Base-by-base conservation (phyloP, 2,113 vertebrate species). In the Otis tarda region DNA sequence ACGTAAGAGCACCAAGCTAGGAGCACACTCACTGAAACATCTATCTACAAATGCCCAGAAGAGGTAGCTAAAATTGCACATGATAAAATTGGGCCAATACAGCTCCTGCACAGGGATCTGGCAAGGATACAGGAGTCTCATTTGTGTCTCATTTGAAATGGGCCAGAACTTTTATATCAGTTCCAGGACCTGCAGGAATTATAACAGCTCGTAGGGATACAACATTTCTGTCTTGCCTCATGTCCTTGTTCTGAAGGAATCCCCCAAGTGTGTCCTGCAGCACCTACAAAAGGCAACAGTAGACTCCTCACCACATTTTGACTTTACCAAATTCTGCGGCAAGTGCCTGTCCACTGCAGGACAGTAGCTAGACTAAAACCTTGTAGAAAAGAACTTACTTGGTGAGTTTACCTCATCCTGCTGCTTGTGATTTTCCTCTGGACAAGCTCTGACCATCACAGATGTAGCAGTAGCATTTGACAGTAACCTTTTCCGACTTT, bases 141-240 rank as follows among this genome's bases (percentile, higher is more conserved):
- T 33, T 9, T 2, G 12, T 7, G 22, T 41, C n/a, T 64, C 11
- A 19, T 25, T 23, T 75, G 61, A 75, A 76, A 74, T 0, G 0
- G 31, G 47, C 9, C 41, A 41, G 22, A 37, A 31, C 39, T 52
- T 71, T 28, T 88, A 4, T 20, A 47, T 35, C 0, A 0, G 33
- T 47, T 28, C 50, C 33, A 10, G 23, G 56, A 82, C 22, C 45
- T 39, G 11, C 50, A 78, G 45, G 35, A 69, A 84, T 13, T 69
- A 1, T 22, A 80, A 74, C 31, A 85, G 35, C 33, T 70, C 1
- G 0, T 9, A 6, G 18, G 8, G 33, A 82, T 20, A 60, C 20
- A 63, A 39, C 27, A 64, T 19, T 68, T 64, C 60, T 79, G 31
- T 61, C 59, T 45, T 17, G 12, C 3, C 81, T 22, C 20, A 19